Conservation (phyloP, 2,797 vertebrate genomes). For the Ctenopoma kingsleyae region DNA sequence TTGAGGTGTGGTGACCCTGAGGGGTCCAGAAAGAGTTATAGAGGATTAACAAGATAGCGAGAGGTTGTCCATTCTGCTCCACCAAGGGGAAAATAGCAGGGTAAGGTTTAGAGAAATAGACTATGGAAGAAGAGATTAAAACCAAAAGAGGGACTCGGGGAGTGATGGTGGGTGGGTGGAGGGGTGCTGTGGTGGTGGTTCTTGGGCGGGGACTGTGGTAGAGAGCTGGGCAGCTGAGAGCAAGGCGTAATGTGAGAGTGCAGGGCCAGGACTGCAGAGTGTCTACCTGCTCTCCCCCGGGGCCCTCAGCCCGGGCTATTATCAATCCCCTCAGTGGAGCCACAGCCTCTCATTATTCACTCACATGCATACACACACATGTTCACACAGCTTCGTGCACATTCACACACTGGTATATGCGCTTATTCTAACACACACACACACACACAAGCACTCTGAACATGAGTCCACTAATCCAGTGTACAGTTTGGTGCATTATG, state of each 20-base stretch:
- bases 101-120: constrained; percentile 36
- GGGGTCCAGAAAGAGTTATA: constrained; percentile 50
- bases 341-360: constrained; percentile 91
- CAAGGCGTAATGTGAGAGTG: constrained; percentile 94
- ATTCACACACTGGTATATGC: constrained; percentile 26
- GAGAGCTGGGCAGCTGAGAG: constrained; percentile 72
- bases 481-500: background rate
- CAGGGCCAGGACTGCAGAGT: constrained; percentile 93
- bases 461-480: background rate
- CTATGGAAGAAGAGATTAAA: constrained; percentile 41
- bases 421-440: constrained; percentile 25
- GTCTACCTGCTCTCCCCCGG: constrained; percentile 94
- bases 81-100: constrained; percentile 34
- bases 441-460: constrained; percentile 18
- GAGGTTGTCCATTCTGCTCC: constrained; percentile 36
- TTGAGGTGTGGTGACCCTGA: constrained; percentile 47
- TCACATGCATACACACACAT: constrained; percentile 62
- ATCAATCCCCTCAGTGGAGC: constrained; percentile 93
- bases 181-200: constrained; percentile 47
- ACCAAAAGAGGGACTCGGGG: constrained; percentile 38
- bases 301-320: constrained; percentile 90
- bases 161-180: constrained; percentile 58
- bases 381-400: constrained; percentile 27
- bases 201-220: constrained; percentile 66
- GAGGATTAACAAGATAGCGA: constrained; percentile 49